phyloP scores from a whole-genome alignment of 1,140 invertebrate species.

The Gryon sp. region DNA sequence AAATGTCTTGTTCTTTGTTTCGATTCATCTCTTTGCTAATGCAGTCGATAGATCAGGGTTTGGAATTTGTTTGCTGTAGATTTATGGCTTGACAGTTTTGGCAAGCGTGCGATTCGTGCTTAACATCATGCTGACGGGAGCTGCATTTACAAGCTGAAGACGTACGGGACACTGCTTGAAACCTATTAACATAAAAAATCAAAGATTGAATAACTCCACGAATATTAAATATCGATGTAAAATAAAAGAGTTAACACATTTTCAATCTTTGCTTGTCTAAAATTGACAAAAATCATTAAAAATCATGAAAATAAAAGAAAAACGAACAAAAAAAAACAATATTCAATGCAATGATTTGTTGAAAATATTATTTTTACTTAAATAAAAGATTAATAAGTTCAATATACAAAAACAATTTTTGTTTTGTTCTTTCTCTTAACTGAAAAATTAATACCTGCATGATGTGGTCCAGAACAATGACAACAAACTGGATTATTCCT shows the following conservation, averaged over 20 bases:
- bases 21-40: neutral
- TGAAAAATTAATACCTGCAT: slow-evolving; percentile 74
- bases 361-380: too few species aligned
- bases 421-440: neutral
- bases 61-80: neutral
- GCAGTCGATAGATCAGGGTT: neutral
- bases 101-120: slow-evolving; percentile 67
- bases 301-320: too few species aligned
- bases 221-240: neutral
- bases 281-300: too few species aligned
- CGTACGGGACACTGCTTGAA: slow-evolving; percentile 80
- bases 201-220: slow-evolving; percentile 3
- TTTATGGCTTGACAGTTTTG: slow-evolving; percentile 63
- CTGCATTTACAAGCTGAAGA: slow-evolving; percentile 77
- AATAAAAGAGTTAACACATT: neutral
- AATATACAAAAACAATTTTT: too few species aligned
- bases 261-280: neutral
- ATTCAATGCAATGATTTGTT: too few species aligned
- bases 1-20: neutral
- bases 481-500: slow-evolving; percentile 80
- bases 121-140: slow-evolving; percentile 76
- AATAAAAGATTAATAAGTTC: too few species aligned
- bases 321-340: neutral
- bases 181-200: slow-evolving; percentile 58
- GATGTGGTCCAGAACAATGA: slow-evolving; percentile 80